phyloP scores from a whole-genome alignment of 2,113 vertebrate genomes.

The Semnornis frantzii region DNA sequence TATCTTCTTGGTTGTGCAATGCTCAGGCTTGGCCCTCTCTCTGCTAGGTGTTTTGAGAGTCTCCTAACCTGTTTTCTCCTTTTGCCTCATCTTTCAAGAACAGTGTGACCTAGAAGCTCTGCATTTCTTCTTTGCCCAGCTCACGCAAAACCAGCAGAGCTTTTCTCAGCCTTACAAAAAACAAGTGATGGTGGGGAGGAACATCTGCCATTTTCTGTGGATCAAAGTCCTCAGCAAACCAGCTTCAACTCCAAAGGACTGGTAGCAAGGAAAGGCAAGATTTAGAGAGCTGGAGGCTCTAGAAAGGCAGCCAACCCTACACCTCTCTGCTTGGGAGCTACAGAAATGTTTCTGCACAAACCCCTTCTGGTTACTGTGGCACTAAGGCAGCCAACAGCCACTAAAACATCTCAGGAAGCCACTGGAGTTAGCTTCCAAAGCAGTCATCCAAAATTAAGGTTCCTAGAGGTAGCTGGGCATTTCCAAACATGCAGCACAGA shows the following conservation, averaged over 20 bases:
- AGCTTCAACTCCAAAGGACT: neutral
- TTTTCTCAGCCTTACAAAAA: neutral
- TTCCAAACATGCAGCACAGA: rapidly evolving
- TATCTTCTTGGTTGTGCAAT: neutral
- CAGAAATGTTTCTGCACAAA: neutral
- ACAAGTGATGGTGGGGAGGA: rapidly evolving
- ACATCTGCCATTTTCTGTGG: neutral
- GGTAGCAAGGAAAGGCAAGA: neutral
- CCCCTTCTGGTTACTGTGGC: neutral
- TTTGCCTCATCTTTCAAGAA: neutral
- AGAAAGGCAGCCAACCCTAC: neutral
- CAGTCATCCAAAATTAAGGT: neutral
- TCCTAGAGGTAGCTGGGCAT: neutral
- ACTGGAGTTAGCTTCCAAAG: neutral
- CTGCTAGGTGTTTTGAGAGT: neutral
- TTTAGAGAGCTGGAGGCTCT: neutral
- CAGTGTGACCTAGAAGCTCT: neutral
- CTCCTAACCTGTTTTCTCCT: neutral
- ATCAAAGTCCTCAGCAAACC: neutral
- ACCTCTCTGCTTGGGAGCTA: neutral
- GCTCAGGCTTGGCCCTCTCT: neutral
- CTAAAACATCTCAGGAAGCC: neutral
- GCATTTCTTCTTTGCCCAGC: no score
- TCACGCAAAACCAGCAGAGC: no score
- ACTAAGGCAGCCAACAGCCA: neutral